These are phyloP conservation scores for Steinernema khuongi DNA, from an alignment of 1,140 invertebrate species.

Conservation along the genomic window DNA sequence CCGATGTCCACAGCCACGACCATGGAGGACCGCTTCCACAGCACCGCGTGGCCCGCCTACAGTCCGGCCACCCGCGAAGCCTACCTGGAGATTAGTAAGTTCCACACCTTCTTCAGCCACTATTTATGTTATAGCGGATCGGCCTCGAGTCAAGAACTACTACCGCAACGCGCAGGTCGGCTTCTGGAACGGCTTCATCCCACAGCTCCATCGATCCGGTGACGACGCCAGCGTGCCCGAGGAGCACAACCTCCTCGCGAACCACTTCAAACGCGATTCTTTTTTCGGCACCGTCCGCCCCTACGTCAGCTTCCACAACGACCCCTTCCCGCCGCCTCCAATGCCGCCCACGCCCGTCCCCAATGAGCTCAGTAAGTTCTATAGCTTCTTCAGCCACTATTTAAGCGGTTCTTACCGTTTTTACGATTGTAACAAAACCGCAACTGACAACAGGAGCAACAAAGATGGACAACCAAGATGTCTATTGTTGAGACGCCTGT, in stretches of 20 bases:
- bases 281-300: slow-evolving; percentile 55
- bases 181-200: slow-evolving; percentile 90
- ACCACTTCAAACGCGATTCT: slow-evolving; percentile 62
- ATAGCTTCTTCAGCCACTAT: too few species aligned
- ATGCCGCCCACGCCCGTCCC: slow-evolving; percentile 44
- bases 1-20: slow-evolving; percentile 46
- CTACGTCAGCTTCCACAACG: slow-evolving; percentile 47
- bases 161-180: slow-evolving; percentile 89
- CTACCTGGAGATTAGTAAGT: slow-evolving; percentile 55
- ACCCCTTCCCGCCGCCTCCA: slow-evolving; percentile 59
- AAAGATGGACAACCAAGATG: too few species aligned
- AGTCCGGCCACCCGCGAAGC: slow-evolving; percentile 50
- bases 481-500: too few species aligned
- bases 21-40: slow-evolving; percentile 52
- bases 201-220: slow-evolving; percentile 78
- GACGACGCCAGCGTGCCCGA: slow-evolving; percentile 68
- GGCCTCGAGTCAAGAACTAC: slow-evolving; percentile 69
- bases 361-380: slow-evolving; percentile 37
- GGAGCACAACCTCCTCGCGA: slow-evolving; percentile 65
- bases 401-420: too few species aligned
- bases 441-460: too few species aligned
- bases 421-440: too few species aligned
- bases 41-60: slow-evolving; percentile 56
- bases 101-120: background rate
- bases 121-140: slow-evolving; percentile 43